Evolutionary conservation across 2,797 vertebrate genomes (phyloP), one percentile per base, ranked within the genome.

Genomic region (Atherinosoma microstoma): DNA sequence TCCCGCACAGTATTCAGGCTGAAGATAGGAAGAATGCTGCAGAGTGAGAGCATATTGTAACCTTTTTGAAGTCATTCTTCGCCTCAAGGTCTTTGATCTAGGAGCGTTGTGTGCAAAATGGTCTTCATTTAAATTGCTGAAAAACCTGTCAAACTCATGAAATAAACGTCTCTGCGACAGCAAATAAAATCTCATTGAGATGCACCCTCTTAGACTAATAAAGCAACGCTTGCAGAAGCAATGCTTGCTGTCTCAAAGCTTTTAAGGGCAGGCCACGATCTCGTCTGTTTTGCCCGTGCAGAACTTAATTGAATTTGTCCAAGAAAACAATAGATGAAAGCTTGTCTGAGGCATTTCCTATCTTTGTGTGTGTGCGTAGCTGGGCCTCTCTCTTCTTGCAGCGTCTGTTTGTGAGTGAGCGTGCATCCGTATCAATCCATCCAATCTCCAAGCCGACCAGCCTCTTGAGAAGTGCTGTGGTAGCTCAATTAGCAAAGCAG

Each of bases 321-420:
- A 76, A 83, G 87, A 85, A 87, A 93, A 90, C 84, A 90, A 88
- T 87, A 89, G 89, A 93, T 89, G 80, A 92, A 90, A 92, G 88
- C 84, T 86, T 67, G 84, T 91, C 83, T 81, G 81, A 78, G 73
- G 85, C 88, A 75, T 91, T 90, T 87, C 77, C 84, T 73, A 54
- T 73, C 29, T 67, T 24, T 29, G 64, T 78, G 67, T 69, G 73
- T 65, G 78, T 60, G 42, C 18, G 42, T 45, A 16, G 73, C 53
- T 58, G 10, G 29, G 24, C 30, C 45, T 78, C 73, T 64, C 8
- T 65, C 35, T 63, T 13, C 29, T 22, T 3, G 60, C 32, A 32
- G 4, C 27, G 57, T 60, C 34, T 56, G 59, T 70, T 45, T 80
- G 63, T 73, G 53, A 64, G 64, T 47, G 79, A 47, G 68, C 11